Percentiles rank a stretch among this genome's conserved stretches.
Evolutionary conservation across 2,797 vertebrate genomes (phyloP).

Genomic region (Malurus leucopterus): DNA sequence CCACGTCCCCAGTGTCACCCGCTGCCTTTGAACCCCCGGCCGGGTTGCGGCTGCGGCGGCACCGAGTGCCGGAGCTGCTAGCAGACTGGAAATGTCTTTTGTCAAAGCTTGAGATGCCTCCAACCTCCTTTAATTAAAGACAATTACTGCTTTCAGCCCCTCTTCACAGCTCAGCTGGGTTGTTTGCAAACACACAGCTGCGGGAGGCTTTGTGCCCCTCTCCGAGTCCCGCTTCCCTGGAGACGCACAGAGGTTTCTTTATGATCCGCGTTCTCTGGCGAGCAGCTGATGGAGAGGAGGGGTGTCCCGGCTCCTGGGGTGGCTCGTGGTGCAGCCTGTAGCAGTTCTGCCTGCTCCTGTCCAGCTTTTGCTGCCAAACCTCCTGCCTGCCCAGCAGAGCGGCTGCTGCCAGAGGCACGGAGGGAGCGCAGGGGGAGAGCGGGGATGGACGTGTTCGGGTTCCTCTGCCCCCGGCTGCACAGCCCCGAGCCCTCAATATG

Average conservation of each 20-base stretch:
- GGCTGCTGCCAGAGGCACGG: accelerated
- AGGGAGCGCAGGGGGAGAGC: accelerated
- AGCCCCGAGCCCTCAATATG: accelerated
- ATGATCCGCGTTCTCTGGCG: slow-evolving; percentile 17
- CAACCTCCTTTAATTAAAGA: slow-evolving; percentile 84
- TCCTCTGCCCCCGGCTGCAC: not conserved
- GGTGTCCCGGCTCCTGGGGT: not conserved
- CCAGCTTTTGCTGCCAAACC: not conserved
- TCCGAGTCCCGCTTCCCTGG: slow-evolving; percentile 65
- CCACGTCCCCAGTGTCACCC: not conserved
- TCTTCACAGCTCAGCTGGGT: slow-evolving; percentile 75
- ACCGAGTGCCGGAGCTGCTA: slow-evolving; percentile 55
- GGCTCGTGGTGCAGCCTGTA: not conserved
- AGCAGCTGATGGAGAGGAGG: not conserved
- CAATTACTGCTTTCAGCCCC: slow-evolving; percentile 84
- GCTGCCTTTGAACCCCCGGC: not conserved
- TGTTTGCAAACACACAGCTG: slow-evolving; percentile 86
- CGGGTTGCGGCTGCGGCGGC: slow-evolving; percentile 11
- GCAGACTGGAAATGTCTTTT: slow-evolving; percentile 75
- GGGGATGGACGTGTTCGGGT: accelerated
- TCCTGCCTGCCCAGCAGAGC: not conserved
- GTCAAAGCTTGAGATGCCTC: slow-evolving; percentile 73
- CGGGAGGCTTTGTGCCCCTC: slow-evolving; percentile 69
- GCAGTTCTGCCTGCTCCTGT: not conserved
- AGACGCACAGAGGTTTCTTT: slow-evolving; percentile 71